Evolutionary conservation across 2,113 vertebrate species (phyloP).

Genomic region (Cyphomyrus plagiostoma): DNA sequence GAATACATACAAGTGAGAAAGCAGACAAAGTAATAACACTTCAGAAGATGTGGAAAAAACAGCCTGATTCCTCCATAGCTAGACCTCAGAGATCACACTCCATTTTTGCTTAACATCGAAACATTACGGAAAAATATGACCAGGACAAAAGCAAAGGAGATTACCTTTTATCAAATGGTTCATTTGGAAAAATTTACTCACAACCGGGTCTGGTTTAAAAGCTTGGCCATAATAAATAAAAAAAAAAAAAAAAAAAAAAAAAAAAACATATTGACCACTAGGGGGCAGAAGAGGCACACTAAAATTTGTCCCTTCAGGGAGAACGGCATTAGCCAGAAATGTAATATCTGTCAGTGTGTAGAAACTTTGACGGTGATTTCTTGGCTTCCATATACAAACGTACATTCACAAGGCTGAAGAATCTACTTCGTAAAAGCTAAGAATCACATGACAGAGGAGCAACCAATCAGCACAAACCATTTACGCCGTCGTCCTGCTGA

Average conservation of each 20-base stretch:
- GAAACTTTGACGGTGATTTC: not conserved
- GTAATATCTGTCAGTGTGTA: not conserved
- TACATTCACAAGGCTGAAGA: not conserved
- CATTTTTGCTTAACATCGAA: not conserved
- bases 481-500: slow-evolving; percentile 11
- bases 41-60: not conserved
- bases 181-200: not conserved
- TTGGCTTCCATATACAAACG: not conserved
- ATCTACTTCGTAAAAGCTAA: not conserved
- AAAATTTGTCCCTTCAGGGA: not conserved
- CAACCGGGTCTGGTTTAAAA: not conserved
- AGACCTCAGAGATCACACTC: not conserved
- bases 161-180: not conserved
- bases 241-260: not conserved
- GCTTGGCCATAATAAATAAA: not conserved
- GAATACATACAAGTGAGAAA: not conserved
- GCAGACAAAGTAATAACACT: not conserved
- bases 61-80: not conserved
- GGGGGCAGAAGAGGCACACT: slow-evolving; percentile 38
- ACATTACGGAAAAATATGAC: not conserved
- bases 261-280: slow-evolving; percentile 41
- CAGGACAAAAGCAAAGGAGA: not conserved
- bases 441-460: not conserved
- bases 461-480: slow-evolving; percentile 37
- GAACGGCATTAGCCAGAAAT: not conserved